phyloP scores from a whole-genome alignment of 2,113 vertebrate genomes.

The Prinia subflava region DNA sequence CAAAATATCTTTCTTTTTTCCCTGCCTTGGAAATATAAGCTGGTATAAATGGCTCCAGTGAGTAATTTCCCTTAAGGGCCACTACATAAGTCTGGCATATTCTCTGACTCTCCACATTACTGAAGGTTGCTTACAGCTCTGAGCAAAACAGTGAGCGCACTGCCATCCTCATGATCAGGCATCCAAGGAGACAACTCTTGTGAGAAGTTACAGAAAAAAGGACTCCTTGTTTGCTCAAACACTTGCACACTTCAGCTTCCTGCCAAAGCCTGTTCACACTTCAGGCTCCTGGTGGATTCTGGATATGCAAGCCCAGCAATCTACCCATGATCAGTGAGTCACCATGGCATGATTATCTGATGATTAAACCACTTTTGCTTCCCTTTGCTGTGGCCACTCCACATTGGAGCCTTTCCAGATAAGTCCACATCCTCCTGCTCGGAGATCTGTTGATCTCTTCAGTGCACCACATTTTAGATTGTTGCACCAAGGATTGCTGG shows the following conservation, averaged over 20 bases:
- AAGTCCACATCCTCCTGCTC: background rate
- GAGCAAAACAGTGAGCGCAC: conserved; percentile 33
- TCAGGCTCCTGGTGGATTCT: background rate
- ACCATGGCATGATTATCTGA: background rate
- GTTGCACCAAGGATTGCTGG: background rate
- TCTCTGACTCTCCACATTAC: conserved; percentile 52
- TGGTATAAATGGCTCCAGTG: conserved; percentile 43
- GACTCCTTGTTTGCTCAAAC: background rate
- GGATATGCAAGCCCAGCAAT: background rate
- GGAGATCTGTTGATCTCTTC: background rate
- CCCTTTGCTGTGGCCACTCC: background rate
- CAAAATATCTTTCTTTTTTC: background rate
- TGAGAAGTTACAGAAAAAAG: background rate
- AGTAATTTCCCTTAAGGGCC: conserved; percentile 56
- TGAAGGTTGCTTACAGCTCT: conserved; percentile 69
- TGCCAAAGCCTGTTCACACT: background rate
- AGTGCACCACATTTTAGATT: fast-evolving
- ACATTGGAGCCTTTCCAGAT: background rate
- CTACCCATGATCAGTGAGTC: background rate
- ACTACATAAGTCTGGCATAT: conserved; percentile 48
- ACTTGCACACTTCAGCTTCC: background rate
- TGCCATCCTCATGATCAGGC: conserved; percentile 41
- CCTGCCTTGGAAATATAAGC: background rate
- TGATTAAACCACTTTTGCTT: background rate
- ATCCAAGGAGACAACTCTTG: conserved; percentile 23